Evolutionary conservation across 2,113 vertebrate species (phyloP).

Genomic region (Trachemys scripta): DNA sequence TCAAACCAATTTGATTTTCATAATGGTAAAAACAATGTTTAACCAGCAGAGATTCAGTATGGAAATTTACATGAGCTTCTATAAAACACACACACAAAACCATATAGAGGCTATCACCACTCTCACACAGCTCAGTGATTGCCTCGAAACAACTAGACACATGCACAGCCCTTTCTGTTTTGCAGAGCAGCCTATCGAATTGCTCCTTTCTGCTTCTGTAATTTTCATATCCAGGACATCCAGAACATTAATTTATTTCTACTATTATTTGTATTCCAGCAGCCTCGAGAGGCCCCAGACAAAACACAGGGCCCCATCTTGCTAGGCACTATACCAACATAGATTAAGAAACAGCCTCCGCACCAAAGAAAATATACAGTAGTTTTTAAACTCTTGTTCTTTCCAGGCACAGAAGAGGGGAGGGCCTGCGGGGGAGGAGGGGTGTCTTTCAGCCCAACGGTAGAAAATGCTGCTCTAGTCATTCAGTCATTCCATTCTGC

Average conservation of each 20-base stretch:
- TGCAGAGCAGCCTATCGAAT: neutral
- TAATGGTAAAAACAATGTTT: fast-evolving
- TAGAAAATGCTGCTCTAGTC: neutral
- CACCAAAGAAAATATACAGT: neutral
- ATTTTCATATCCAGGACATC: neutral
- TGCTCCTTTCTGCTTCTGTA: neutral
- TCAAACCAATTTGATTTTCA: neutral
- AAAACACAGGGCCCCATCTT: neutral
- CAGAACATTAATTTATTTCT: neutral
- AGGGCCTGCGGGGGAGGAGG: no score
- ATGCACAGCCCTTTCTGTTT: neutral
- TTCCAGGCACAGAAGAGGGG: neutral
- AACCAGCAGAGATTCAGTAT: neutral
- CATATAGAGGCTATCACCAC: neutral
- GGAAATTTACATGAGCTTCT: neutral
- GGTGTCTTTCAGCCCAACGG: neutral
- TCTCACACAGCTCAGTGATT: neutral
- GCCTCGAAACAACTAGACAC: neutral
- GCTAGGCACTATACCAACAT: neutral
- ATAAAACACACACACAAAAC: neutral
- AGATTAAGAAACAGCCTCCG: neutral
- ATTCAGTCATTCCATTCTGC: neutral
- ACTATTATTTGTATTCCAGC: neutral
- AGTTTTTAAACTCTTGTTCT: neutral
- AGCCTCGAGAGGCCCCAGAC: neutral